Evolutionary conservation across 2,888 invertebrate species (phyloP).

Genomic region (Brenthis hecate): DNA sequence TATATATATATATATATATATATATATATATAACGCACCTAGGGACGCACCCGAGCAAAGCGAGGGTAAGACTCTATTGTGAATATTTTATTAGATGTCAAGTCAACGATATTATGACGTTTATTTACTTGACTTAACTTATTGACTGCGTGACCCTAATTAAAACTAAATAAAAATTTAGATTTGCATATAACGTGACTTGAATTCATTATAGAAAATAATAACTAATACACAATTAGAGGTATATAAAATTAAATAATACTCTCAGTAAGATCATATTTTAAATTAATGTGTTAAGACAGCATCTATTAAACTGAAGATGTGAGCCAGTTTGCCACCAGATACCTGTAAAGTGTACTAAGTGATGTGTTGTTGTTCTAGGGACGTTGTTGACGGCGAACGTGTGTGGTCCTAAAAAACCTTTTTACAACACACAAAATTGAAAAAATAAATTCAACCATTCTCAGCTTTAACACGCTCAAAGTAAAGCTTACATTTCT

Average conservation of each 20-base stretch:
- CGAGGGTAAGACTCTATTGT: no score
- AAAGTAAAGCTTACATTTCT: conserved; percentile 39
- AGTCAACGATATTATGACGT: conserved; percentile 2
- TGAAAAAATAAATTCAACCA: conserved; percentile 38
- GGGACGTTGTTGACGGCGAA: conserved; percentile 68
- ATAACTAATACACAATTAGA: not conserved
- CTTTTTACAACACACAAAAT: conserved; percentile 44
- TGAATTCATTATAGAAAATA: conserved; percentile 13
- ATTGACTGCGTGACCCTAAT: conserved; percentile 20
- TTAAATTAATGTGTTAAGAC: conserved; percentile 19
- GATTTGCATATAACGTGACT: conserved; percentile 12
- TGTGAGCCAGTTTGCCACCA: conserved; percentile 67
- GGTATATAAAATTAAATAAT: not conserved
- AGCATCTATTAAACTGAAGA: conserved; percentile 53
- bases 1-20: no score
- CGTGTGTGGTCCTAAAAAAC: conserved; percentile 75
- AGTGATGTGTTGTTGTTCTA: conserved; percentile 79
- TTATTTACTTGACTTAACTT: conserved; percentile 2
- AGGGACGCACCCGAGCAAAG: no score
- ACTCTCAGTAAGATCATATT: not conserved
- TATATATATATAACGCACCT: no score
- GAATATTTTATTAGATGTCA: not conserved
- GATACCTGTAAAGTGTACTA: conserved; percentile 78
- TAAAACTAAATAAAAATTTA: conserved; percentile 21
- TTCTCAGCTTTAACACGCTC: conserved; percentile 49